Percentiles rank a stretch among this genome's conserved stretches.
Conservation (phyloP, 2,797 vertebrate species). For the Lacerta viridis region DNA sequence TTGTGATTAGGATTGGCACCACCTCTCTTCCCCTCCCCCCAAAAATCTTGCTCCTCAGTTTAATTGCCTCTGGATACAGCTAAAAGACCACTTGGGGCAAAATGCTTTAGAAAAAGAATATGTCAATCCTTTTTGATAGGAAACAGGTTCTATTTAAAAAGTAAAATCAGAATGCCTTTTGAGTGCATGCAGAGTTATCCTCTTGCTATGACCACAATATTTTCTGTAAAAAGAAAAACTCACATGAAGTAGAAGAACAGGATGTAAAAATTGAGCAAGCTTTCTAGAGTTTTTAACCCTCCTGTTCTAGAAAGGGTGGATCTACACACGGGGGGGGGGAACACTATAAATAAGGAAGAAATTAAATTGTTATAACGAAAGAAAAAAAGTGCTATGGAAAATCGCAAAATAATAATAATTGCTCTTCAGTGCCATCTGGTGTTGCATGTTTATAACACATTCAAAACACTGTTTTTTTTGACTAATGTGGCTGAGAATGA, state of each 20-base stretch:
- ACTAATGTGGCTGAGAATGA: not conserved
- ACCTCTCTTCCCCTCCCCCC: not conserved
- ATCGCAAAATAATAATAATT: no score
- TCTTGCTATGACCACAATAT: not conserved
- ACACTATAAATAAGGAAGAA: no score
- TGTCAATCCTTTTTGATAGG: not conserved
- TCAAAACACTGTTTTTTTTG: no score
- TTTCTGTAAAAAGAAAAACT: not conserved
- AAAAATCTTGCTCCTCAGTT: not conserved
- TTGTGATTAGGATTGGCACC: not conserved
- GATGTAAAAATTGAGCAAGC: not conserved
- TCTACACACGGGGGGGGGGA: no score
- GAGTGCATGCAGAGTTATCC: not conserved
- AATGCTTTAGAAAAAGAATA: not conserved
- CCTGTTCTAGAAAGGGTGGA: not conserved
- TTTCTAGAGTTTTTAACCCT: not conserved
- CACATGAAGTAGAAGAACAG: not conserved
- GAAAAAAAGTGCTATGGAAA: no score
- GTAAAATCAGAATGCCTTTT: not conserved
- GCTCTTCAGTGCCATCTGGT: no score
- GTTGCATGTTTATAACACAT: no score
- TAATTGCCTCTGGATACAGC: not conserved
- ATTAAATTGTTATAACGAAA: no score
- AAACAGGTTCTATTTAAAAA: not conserved
- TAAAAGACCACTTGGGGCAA: not conserved